Percentiles rank a stretch among this genome's conserved stretches.
Evolutionary conservation across 2,113 vertebrate species (phyloP).

Genomic region (Brachyistius frenatus): DNA sequence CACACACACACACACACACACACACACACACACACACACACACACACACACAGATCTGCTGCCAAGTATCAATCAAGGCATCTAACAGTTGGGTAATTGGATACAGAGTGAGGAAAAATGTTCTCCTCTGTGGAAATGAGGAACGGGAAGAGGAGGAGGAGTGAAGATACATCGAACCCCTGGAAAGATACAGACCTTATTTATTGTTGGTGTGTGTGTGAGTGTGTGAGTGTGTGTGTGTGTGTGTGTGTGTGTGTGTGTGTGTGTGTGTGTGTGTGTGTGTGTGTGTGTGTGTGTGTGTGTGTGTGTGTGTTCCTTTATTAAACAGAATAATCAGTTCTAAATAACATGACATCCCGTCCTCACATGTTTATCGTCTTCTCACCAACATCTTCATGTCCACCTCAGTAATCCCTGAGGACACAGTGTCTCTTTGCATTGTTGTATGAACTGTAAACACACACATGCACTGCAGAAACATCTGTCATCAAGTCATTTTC

Average conservation of each 20-base stretch:
- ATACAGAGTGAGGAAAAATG: constrained; percentile 61
- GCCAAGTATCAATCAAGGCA: constrained; percentile 78
- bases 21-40: not conserved
- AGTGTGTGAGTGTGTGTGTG: not conserved
- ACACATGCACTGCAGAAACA: too few relatives aligned
- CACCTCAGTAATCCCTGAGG: too few relatives aligned
- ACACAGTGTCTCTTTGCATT: too few relatives aligned
- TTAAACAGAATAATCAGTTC: constrained; percentile 39
- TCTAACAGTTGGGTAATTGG: constrained; percentile 75
- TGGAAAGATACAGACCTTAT: not conserved
- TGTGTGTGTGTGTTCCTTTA: constrained; percentile 24
- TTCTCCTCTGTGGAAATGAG: constrained; percentile 52
- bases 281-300: not conserved
- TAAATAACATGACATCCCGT: constrained; percentile 33
- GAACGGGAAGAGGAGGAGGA: constrained; percentile 22
- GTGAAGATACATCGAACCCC: constrained; percentile 16
- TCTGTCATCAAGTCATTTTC: too few relatives aligned
- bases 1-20: not conserved
- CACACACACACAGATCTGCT: constrained; percentile 31
- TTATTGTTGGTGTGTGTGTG: not conserved
- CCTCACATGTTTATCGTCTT: not conserved
- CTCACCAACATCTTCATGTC: too few relatives aligned
- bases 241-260: constrained; percentile 3
- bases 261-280: not conserved
- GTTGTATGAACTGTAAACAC: too few relatives aligned